Percentiles rank a stretch among this genome's conserved stretches.
Evolutionary conservation across 1,140 invertebrate species (phyloP).

Genomic region (Anastrepha obliqua): DNA sequence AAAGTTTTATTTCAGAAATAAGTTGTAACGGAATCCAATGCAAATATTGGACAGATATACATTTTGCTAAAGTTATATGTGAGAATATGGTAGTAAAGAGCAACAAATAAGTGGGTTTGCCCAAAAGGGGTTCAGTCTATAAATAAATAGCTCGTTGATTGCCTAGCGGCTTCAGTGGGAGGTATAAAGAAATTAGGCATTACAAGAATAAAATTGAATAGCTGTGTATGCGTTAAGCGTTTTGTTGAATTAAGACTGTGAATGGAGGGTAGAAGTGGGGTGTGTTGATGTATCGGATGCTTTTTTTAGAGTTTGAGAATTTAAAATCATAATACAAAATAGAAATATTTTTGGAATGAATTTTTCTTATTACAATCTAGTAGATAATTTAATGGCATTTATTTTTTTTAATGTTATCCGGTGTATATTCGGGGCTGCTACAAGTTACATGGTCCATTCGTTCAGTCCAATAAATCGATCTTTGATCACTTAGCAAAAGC

Average conservation of each 20-base stretch:
- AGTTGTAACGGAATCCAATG: background rate
- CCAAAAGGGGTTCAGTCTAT: background rate
- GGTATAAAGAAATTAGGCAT: background rate
- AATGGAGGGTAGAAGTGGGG: background rate
- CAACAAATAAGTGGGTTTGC: background rate
- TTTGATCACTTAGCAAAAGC: too few species aligned
- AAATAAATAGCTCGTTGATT: background rate
- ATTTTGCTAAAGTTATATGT: too few species aligned
- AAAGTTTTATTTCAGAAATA: background rate
- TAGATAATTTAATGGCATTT: too few species aligned
- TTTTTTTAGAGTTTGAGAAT: too few species aligned
- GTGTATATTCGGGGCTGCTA: too few species aligned
- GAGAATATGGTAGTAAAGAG: background rate
- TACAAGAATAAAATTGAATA: background rate
- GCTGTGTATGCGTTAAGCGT: background rate
- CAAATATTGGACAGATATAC: slow-evolving; percentile 2
- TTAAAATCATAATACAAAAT: too few species aligned
- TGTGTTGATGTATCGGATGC: too few species aligned
- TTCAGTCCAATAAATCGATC: too few species aligned
- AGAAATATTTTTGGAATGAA: too few species aligned
- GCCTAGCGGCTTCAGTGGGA: background rate
- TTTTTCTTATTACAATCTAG: too few species aligned
- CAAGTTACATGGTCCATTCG: too few species aligned
- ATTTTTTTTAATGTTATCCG: too few species aligned
- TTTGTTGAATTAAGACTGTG: background rate